These are phyloP conservation scores for Drosophila falleni DNA, from an alignment of 2,888 invertebrate genomes.

Conservation along the genomic window DNA sequence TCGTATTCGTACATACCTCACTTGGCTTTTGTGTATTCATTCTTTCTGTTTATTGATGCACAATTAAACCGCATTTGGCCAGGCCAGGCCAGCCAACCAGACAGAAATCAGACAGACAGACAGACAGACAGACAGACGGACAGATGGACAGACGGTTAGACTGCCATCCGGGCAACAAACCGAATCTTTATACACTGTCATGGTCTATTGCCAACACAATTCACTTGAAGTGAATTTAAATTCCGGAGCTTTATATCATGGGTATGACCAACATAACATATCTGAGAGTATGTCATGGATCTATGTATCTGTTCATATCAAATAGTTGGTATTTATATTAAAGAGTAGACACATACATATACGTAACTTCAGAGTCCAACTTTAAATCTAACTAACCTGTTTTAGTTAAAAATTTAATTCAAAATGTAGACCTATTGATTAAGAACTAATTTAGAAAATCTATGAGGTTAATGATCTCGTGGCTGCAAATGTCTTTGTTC, in stretches of 20 bases:
- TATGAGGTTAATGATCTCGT: neutral
- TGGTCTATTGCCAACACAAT: conserved; percentile 75
- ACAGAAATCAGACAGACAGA: conserved; percentile 6
- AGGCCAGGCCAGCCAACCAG: conserved; percentile 50
- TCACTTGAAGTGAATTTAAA: conserved; percentile 56
- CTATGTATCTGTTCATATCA: neutral
- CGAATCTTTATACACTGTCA: conserved; percentile 67
- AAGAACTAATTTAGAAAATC: too few species aligned
- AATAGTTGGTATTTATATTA: neutral
- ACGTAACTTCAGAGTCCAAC: too few species aligned
- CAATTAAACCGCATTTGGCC: conserved; percentile 71
- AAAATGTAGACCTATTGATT: too few species aligned
- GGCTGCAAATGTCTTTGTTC: neutral
- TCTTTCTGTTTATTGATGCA: conserved; percentile 66
- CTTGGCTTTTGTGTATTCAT: conserved; percentile 53
- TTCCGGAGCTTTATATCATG: conserved; percentile 31
- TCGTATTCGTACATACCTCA: conserved; percentile 37
- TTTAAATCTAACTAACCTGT: too few species aligned
- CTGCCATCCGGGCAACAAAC: conserved; percentile 65
- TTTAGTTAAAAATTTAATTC: too few species aligned
- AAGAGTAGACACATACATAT: too few species aligned
- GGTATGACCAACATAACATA: neutral
- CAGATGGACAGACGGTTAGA: conserved; percentile 40
- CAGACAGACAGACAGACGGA: conserved; percentile 11
- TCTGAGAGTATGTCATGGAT: neutral